Percentiles rank a stretch among this genome's conserved stretches.
Evolutionary conservation across 1,140 invertebrate species (phyloP).

Genomic region (Zelostemma sp.): DNA sequence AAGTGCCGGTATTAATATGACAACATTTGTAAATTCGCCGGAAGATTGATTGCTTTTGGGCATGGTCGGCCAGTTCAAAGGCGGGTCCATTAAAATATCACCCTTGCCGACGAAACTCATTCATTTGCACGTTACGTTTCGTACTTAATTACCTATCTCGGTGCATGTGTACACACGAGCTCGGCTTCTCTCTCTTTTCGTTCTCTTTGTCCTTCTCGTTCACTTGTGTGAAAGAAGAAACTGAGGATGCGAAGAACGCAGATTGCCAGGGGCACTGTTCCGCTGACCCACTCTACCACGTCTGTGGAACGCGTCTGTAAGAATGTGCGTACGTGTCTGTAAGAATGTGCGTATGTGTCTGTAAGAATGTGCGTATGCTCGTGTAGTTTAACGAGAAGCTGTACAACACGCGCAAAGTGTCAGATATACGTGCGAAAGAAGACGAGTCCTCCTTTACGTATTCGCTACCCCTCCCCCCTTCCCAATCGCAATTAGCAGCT

Average conservation of each 20-base stretch:
- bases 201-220: slow-evolving; percentile 24
- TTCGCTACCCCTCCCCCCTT: slow-evolving; percentile 11
- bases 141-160: slow-evolving; percentile 32
- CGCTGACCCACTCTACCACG: slow-evolving; percentile 66
- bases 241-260: slow-evolving; percentile 61
- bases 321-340: no score
- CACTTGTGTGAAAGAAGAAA: slow-evolving; percentile 47
- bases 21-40: slow-evolving; percentile 6
- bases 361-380: slow-evolving; percentile 25
- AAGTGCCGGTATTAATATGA: no score
- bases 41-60: no score
- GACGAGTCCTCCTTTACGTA: slow-evolving; percentile 42
- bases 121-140: slow-evolving; percentile 38
- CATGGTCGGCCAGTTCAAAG: slow-evolving; percentile 32
- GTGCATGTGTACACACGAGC: slow-evolving; percentile 7
- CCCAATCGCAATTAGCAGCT: slow-evolving; percentile 39
- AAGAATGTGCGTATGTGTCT: no score
- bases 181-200: slow-evolving; percentile 11
- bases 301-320: no score
- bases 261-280: slow-evolving; percentile 68
- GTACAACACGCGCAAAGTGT: slow-evolving; percentile 36
- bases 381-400: slow-evolving; percentile 20
- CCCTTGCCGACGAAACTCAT: slow-evolving; percentile 29
- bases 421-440: slow-evolving; percentile 12
- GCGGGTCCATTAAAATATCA: slow-evolving; percentile 26